Conservation (phyloP, 2,797 vertebrate species). For the Thamnophis elegans region DNA sequence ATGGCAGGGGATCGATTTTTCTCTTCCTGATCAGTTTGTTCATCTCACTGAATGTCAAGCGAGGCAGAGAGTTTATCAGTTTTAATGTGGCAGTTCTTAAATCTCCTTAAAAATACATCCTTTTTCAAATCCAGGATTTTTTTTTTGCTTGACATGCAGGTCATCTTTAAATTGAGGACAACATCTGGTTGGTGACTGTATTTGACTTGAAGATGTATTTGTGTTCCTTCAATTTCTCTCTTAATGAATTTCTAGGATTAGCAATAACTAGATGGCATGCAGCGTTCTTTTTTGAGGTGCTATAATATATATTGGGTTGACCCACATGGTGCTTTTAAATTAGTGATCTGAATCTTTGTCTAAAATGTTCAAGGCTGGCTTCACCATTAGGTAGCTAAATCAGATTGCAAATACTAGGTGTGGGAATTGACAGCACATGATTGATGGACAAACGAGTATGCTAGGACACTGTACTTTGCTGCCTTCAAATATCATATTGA, state of each 20-base stretch:
- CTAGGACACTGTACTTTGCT: background rate
- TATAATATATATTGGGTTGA: background rate
- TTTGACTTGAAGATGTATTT: background rate
- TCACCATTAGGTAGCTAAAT: background rate
- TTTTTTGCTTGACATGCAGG: background rate
- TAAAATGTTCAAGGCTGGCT: background rate
- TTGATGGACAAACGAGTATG: background rate
- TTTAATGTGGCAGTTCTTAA: background rate
- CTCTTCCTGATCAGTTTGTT: background rate
- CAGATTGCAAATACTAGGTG: background rate
- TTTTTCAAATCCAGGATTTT: background rate
- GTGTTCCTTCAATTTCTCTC: background rate
- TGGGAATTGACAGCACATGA: background rate
- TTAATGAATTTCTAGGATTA: background rate
- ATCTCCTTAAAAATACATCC: background rate
- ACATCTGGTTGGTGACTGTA: background rate
- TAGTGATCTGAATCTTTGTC: background rate
- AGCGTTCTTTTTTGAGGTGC: background rate
- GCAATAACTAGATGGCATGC: background rate
- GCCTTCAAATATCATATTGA: background rate
- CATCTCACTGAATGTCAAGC: background rate
- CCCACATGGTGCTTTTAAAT: background rate
- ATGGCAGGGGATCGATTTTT: conserved; percentile 4
- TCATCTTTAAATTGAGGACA: background rate
- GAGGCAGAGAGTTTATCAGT: background rate